Percentiles rank a stretch among this genome's conserved stretches.
Evolutionary conservation across 2,888 invertebrate genomes (phyloP).

Genomic region (Diloba caeruleocephala): DNA sequence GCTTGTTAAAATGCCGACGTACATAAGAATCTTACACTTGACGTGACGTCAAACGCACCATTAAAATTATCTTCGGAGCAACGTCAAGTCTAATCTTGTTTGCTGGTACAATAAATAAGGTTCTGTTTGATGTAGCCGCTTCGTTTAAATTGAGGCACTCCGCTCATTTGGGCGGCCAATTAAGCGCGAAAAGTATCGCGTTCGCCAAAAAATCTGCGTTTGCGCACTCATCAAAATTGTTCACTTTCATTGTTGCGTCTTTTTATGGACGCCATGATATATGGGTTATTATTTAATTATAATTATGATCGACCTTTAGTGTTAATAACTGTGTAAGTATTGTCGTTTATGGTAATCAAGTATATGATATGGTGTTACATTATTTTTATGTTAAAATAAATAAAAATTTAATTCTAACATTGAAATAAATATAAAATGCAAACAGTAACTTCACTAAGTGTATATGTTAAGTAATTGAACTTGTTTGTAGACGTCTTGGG

Average conservation of each 20-base stretch:
- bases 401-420: slow-evolving; percentile 2
- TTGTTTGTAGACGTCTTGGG: too few species aligned
- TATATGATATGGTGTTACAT: not conserved
- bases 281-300: slow-evolving; percentile 62
- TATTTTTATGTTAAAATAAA: not conserved
- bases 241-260: slow-evolving; percentile 75
- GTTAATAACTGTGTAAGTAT: slow-evolving; percentile 36
- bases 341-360: slow-evolving; percentile 19
- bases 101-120: slow-evolving; percentile 74
- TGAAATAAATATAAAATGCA: too few species aligned
- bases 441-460: too few species aligned
- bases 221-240: slow-evolving; percentile 81
- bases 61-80: slow-evolving; percentile 76
- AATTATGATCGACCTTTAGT: slow-evolving; percentile 26
- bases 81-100: slow-evolving; percentile 80
- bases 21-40: slow-evolving; percentile 59
- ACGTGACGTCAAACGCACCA: slow-evolving; percentile 71
- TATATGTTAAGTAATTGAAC: too few species aligned
- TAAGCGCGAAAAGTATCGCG: slow-evolving; percentile 83
- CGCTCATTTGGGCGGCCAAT: slow-evolving; percentile 81
- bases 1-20: slow-evolving; percentile 67
- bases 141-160: slow-evolving; percentile 76
- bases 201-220: slow-evolving; percentile 69
- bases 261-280: slow-evolving; percentile 70
- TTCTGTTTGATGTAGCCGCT: slow-evolving; percentile 81